These are phyloP conservation scores for Rhynchophorus ferrugineus DNA, from an alignment of 1,140 invertebrate genomes.

Conservation along the genomic window DNA sequence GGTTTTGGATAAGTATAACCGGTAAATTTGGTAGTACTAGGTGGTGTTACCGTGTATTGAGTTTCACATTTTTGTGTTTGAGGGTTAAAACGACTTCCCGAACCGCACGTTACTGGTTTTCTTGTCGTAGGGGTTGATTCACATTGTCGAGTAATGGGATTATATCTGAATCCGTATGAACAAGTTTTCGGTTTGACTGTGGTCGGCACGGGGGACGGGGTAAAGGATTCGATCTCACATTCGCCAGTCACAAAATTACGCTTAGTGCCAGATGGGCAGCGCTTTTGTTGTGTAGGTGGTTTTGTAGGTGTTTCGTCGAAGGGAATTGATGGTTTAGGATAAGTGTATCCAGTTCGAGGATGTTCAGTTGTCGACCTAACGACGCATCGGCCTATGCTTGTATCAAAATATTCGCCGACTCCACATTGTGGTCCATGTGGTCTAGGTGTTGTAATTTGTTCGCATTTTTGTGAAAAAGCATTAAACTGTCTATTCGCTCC, in stretches of 20 bases:
- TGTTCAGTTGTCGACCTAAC: not conserved
- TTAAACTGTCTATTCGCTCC: not conserved
- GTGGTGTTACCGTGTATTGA: not conserved
- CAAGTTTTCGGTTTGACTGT: not conserved
- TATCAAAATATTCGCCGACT: too few species aligned
- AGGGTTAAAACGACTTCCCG: not conserved
- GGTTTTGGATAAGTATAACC: conserved; percentile 15
- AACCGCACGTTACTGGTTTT: not conserved
- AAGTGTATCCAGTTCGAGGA: conserved; percentile 12
- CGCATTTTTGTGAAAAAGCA: not conserved
- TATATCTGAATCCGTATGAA: conserved; percentile 6
- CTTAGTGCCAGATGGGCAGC: conserved; percentile 14
- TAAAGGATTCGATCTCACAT: conserved; percentile 4
- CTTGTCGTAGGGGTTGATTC: conserved; percentile 1
- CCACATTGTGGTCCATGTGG: too few species aligned
- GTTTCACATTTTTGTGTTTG: conserved; percentile 9
- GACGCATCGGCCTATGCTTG: not conserved
- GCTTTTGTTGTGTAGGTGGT: not conserved
- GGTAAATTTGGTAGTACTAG: not conserved
- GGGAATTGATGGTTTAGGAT: conserved; percentile 12
- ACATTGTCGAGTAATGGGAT: conserved; percentile 4
- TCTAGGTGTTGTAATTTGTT: conserved; percentile 1
- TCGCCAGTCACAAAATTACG: not conserved
- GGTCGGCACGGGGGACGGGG: conserved; percentile 2
- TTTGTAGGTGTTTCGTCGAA: conserved; percentile 6